Base-by-base conservation (phyloP, 2,113 vertebrate species). In the Pipa parva region DNA sequence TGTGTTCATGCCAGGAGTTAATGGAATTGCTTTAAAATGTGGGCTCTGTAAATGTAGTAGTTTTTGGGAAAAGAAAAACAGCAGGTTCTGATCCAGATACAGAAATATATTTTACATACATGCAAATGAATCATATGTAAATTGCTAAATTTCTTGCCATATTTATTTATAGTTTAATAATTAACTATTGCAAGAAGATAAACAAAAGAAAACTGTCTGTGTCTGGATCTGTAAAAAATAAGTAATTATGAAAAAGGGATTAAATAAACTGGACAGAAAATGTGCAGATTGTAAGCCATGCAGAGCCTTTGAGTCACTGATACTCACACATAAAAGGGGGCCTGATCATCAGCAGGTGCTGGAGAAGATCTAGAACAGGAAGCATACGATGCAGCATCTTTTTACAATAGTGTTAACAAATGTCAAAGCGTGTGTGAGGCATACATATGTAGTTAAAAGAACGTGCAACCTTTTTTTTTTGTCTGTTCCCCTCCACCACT, bases 281-380 rank as follows among this genome's bases (percentile, higher is more conserved):
- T 71, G 77, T 77, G 77, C 72, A 87, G 56, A 87, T 80, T 83
- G 2, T 82, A 74, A 83, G 76, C 66, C 78, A 79, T 82, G 82
- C 87, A 72, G 77, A 82, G 81, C 76, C 80, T 89, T 83, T 83
- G 83, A 84, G 90, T 91, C 54, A 84, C 87, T 81, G 72, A 92
- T 97, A 97, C 94, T 97, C 93, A 97, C 94, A 98, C 92, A 93
- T 91, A 92, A 93, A 91, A 92, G 72, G 91, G 91, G 91, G 89
- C 93, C 86, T 89, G 86, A 88, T 93, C 92, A 82, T 94, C 95
- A 87, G 90, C 91, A 79, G 93, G 90, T 88, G 92, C 84, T 90
- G 90, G 81, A 87, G 94, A 90, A 88, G 94, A 95, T 95, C 95
- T 97, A 98, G 87, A 97, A 93, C 83, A 91, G 88, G 92, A 89